phyloP scores from a whole-genome alignment of 1,140 invertebrate genomes.

The Drosophila nikananu region DNA sequence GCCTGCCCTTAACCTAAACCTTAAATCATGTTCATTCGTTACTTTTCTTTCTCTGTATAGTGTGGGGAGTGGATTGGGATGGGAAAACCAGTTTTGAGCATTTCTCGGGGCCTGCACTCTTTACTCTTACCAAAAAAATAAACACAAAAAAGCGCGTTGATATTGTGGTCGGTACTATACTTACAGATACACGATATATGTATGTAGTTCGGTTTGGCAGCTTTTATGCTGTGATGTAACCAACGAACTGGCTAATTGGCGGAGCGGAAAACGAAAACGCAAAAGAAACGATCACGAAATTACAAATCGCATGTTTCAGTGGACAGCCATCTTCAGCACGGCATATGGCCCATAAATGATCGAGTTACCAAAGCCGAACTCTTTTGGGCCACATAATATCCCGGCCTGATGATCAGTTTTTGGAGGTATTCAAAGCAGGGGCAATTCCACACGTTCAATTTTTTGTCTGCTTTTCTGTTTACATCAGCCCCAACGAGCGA shows the following conservation, averaged over 20 bases:
- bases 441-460: constrained; percentile 65
- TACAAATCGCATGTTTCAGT: constrained; percentile 66
- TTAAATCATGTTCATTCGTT: neutral
- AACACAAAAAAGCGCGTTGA: constrained; percentile 12
- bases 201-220: constrained; percentile 59
- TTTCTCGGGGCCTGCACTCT: constrained; percentile 43
- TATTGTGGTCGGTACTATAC: constrained; percentile 25
- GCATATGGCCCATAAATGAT: constrained; percentile 51
- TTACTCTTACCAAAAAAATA: constrained; percentile 29
- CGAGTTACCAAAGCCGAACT: constrained; percentile 46
- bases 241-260: constrained; percentile 63
- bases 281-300: constrained; percentile 59
- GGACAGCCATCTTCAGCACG: constrained; percentile 39
- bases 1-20: constrained; percentile 1
- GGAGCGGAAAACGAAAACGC: constrained; percentile 68
- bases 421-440: constrained; percentile 70
- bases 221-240: constrained; percentile 75
- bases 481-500: constrained; percentile 17
- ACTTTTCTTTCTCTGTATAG: constrained; percentile 14
- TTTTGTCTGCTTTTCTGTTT: constrained; percentile 22
- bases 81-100: constrained; percentile 58
- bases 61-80: constrained; percentile 33
- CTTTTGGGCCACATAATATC: constrained; percentile 10
- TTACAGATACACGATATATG: constrained; percentile 13
- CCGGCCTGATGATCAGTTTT: constrained; percentile 33